These are phyloP conservation scores for Halichoeres trimaculatus DNA, from an alignment of 2,113 vertebrate species.

Conservation along the genomic window DNA sequence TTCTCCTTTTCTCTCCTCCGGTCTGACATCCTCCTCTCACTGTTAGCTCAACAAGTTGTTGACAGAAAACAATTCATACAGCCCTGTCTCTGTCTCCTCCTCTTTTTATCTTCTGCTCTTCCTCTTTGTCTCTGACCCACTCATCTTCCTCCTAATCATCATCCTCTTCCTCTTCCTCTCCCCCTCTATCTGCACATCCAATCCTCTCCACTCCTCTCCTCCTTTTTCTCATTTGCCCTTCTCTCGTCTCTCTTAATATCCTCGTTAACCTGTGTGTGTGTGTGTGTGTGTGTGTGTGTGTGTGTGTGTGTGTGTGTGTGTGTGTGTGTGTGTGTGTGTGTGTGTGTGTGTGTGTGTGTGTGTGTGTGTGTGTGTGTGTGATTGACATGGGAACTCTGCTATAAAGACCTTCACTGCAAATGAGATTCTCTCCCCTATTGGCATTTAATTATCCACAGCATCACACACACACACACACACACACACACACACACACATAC, in stretches of 20 bases:
- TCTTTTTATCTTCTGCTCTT: neutral
- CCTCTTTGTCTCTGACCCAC: neutral
- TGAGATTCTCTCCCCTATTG: conserved; percentile 58
- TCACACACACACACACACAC: conserved; percentile 24
- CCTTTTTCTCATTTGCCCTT: conserved; percentile 28
- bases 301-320: conserved; percentile 13
- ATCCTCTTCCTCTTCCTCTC: neutral
- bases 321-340: conserved; percentile 23
- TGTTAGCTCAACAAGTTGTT: too few relatives aligned
- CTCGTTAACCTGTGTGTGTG: conserved; percentile 30
- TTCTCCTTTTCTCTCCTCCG: neutral
- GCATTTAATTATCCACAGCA: conserved; percentile 53
- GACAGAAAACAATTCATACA: too few relatives aligned
- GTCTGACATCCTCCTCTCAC: neutral
- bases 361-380: conserved; percentile 13
- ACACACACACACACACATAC: conserved; percentile 7
- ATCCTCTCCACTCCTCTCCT: neutral
- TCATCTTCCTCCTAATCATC: neutral
- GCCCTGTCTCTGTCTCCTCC: neutral
- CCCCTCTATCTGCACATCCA: neutral
- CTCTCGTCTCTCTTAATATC: conserved; percentile 29
- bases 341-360: conserved; percentile 29
- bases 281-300: conserved; percentile 26
- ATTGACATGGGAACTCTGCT: conserved; percentile 56
- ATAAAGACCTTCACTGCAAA: conserved; percentile 59